Base-by-base conservation (phyloP, 2,888 invertebrate species). In the Ormyrus labotus region DNA sequence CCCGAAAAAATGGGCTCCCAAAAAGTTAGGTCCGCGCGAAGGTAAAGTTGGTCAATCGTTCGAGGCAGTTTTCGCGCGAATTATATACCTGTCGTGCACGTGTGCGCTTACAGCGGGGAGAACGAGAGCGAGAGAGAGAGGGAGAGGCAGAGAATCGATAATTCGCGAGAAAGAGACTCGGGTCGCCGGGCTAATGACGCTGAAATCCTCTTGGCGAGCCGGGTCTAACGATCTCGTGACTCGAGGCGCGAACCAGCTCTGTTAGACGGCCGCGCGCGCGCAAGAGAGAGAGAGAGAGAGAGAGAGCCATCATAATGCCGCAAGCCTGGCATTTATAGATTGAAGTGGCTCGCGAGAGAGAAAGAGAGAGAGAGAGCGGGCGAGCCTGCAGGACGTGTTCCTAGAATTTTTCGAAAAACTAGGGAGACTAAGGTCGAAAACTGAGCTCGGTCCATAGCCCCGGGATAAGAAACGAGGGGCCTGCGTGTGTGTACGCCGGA, bases 191-290 rank as follows among this genome's bases (percentile, higher is more conserved):
- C 77, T 81, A 80, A 80, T 80, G 75, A 80, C 48, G 65, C 71
- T 71, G 67, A 75, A 74, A 75, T 70, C 70, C 79, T 55, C 65
- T 50, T 13, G 60, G 13, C 78, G 55, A 61, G 65, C 9, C 67
- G 55, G 58, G 70, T 80, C 75, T 80, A 81, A 81, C 81, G 81
- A 81, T 81, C 81, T 80, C 80, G 71, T 80, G 80, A 80, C 80
- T 75, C 34, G 71, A 71, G 75, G 75, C 75, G 71, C 75, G 75
- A 80, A 64, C 19, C 55, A 7, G 58, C 47, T n/a, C 60, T 47
- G 51, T 60, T 51, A 19, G 11, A 60, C 19, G 9, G 11, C 45
- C 53, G 10, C 9, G 50, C 34, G 34, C 34, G 34, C 19, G 19
- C 19, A 1, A 19, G 19, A 2, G 34, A 34, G 34, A 2, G 2